Evolutionary conservation across 2,113 vertebrate genomes (phyloP).

Genomic region (Nanorana parkeri): DNA sequence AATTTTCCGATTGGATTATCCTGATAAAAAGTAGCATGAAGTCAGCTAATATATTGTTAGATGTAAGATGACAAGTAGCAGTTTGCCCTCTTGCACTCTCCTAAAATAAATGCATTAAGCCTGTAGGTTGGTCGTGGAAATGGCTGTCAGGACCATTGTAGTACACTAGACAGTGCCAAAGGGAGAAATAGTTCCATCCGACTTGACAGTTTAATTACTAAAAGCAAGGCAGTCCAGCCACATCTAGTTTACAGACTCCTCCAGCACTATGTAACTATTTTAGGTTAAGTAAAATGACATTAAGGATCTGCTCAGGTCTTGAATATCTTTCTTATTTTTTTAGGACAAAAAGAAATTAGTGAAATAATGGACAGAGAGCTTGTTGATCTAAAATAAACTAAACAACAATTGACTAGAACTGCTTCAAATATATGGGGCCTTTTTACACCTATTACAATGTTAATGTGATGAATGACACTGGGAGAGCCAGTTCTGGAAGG

Average conservation of each 20-base stretch:
- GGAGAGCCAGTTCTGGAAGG: too few species aligned
- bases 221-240: background rate
- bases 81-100: conserved; percentile 26
- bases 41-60: conserved; percentile 23
- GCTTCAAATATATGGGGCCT: too few species aligned
- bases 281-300: background rate
- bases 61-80: conserved; percentile 24
- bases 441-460: too few species aligned
- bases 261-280: conserved; percentile 25
- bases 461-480: too few species aligned
- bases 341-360: too few species aligned
- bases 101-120: conserved; percentile 44
- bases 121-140: conserved; percentile 17
- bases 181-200: conserved; percentile 20
- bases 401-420: too few species aligned
- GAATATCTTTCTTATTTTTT: too few species aligned
- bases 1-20: background rate
- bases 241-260: background rate
- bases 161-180: conserved; percentile 12
- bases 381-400: too few species aligned
- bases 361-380: too few species aligned
- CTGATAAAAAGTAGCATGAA: background rate
- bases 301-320: background rate
- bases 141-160: conserved; percentile 41
- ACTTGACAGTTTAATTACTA: conserved; percentile 46